Conservation (phyloP, 1,140 invertebrate genomes). For the Druon quercuslanigerum region DNA sequence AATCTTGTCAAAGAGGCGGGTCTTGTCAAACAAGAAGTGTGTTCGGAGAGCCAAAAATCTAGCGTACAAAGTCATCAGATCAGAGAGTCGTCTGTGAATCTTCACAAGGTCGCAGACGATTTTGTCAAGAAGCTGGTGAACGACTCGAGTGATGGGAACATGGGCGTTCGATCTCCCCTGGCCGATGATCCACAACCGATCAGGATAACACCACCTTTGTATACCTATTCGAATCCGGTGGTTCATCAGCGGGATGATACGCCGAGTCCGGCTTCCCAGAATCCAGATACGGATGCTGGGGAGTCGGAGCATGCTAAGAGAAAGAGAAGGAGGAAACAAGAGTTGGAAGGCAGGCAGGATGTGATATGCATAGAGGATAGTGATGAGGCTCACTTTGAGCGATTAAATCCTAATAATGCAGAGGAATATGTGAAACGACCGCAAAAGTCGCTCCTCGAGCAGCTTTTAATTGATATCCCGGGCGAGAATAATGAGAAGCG, state of each 20-base stretch:
- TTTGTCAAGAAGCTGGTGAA: conserved; percentile 67
- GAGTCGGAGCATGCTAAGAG: conserved; percentile 67
- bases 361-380: conserved; percentile 73
- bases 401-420: conserved; percentile 62
- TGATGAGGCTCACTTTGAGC: conserved; percentile 67
- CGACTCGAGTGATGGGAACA: conserved; percentile 57
- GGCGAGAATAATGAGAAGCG: conserved; percentile 78
- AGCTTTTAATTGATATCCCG: conserved; percentile 87
- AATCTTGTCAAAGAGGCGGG: conserved; percentile 12
- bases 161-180: conserved; percentile 70
- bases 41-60: conserved; percentile 66
- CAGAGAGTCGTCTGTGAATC: conserved; percentile 60
- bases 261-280: conserved; percentile 73
- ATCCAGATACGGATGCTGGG: conserved; percentile 65
- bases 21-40: conserved; percentile 54
- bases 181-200: conserved; percentile 82
- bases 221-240: conserved; percentile 85
- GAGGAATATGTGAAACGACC: conserved; percentile 67
- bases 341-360: conserved; percentile 73
- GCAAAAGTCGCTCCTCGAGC: conserved; percentile 82
- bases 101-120: conserved; percentile 64
- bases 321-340: conserved; percentile 73
- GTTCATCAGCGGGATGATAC: conserved; percentile 76
- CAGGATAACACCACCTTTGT: conserved; percentile 82
- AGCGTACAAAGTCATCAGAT: conserved; percentile 64